Conservation (phyloP, 2,888 invertebrate species). For the Xanthorhoe spadicearia region DNA sequence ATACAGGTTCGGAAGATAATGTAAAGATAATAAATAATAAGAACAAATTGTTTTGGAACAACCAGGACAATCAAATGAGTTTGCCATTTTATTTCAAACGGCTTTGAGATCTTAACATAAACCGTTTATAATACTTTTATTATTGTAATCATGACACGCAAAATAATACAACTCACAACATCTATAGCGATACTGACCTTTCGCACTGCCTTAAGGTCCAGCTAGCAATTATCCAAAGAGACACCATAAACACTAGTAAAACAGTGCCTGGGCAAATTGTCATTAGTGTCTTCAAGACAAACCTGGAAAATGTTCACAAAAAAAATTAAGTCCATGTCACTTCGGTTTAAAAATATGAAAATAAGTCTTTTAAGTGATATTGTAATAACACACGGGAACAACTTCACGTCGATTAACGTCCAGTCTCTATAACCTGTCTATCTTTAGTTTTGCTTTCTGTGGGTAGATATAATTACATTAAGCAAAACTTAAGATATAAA, state of each 20-base stretch:
- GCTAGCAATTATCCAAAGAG: conserved; percentile 99
- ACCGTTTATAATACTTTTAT: conserved; percentile 32
- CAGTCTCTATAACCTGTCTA: too few relatives aligned
- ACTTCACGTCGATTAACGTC: too few relatives aligned
- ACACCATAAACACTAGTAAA: conserved; percentile 99
- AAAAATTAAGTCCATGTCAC: neutral
- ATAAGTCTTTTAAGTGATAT: too few relatives aligned
- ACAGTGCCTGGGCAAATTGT: conserved; percentile 99
- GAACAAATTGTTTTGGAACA: conserved; percentile 25
- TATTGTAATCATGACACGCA: conserved; percentile 46
- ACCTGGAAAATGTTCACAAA: conserved; percentile 76
- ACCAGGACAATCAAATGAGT: conserved; percentile 23
- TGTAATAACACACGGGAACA: too few relatives aligned
- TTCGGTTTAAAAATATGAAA: too few relatives aligned
- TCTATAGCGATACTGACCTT: conserved; percentile 88
- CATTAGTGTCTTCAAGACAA: conserved; percentile 99
- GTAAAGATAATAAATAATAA: conserved; percentile 26
- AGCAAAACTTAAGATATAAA: too few relatives aligned
- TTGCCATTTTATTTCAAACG: conserved; percentile 21
- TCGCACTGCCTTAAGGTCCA: conserved; percentile 99
- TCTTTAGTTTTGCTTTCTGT: too few relatives aligned
- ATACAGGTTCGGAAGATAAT: conserved; percentile 51
- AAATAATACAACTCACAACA: conserved; percentile 51
- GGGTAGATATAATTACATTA: too few relatives aligned
- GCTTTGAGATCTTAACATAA: conserved; percentile 9